These are phyloP conservation scores for Rhinoptilus africanus DNA, from an alignment of 2,113 vertebrate genomes.

Conservation along the genomic window DNA sequence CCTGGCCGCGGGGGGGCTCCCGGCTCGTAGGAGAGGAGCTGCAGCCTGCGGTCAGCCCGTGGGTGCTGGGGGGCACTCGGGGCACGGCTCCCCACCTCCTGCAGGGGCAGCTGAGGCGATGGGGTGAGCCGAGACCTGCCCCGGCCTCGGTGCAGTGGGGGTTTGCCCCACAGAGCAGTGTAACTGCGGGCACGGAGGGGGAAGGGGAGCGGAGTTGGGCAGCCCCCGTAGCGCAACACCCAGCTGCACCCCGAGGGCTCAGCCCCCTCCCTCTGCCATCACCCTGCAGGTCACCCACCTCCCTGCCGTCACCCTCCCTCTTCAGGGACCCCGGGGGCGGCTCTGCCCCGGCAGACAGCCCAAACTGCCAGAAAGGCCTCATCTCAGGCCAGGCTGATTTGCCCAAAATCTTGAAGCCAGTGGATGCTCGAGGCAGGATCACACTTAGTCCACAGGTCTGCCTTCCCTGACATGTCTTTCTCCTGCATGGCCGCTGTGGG, in stretches of 20 bases:
- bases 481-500: accelerated
- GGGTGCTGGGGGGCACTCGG: neutral
- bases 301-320: neutral
- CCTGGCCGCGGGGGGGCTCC: accelerated
- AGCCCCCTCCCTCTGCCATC: neutral
- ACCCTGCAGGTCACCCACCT: neutral
- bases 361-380: neutral
- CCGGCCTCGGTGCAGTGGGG: accelerated
- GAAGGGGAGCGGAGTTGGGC: neutral
- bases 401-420: neutral
- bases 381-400: neutral
- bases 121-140: neutral
- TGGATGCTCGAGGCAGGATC: accelerated
- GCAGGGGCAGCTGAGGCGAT: neutral
- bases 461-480: neutral
- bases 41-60: neutral
- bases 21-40: neutral
- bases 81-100: neutral
- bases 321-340: neutral
- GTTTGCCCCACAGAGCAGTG: neutral
- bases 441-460: neutral
- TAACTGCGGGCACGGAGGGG: neutral
- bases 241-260: neutral
- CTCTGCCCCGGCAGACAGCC: neutral
- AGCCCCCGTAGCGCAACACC: accelerated